phyloP scores from a whole-genome alignment of 2,797 vertebrate species.

The Agapornis canus region DNA sequence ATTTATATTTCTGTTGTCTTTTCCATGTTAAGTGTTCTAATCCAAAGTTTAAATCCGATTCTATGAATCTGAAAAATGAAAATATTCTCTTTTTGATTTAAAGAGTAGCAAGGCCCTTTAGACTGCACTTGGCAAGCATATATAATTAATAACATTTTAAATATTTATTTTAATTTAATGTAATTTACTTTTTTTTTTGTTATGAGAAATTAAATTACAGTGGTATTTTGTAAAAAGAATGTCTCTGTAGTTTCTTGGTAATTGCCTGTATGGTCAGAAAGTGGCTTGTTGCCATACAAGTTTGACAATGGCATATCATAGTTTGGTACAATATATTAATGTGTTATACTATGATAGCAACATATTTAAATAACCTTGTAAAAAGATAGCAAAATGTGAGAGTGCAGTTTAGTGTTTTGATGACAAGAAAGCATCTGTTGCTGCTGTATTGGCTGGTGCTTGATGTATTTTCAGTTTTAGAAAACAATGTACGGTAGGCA shows the following conservation, averaged over 20 bases:
- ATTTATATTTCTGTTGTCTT: neutral
- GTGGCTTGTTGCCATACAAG: neutral
- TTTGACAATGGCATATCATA: neutral
- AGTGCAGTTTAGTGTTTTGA: neutral
- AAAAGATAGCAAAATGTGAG: neutral
- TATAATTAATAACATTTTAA: neutral
- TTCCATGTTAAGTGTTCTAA: neutral
- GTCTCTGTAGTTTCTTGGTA: neutral
- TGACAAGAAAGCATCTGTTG: neutral
- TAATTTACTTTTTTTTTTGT: neutral
- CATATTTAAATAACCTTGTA: neutral
- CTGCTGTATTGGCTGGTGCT: neutral
- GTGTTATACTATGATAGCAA: neutral
- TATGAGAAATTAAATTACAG: neutral
- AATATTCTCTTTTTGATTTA: neutral
- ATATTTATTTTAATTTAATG: conserved; percentile 43
- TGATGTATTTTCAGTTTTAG: neutral
- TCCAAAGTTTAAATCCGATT: conserved; percentile 5
- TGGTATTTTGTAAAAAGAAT: neutral
- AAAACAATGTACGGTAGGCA: neutral
- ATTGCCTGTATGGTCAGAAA: neutral
- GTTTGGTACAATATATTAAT: neutral
- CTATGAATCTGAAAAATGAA: neutral
- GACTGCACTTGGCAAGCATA: neutral
- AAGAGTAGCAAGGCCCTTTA: neutral